Percentiles rank a stretch among this genome's conserved stretches.
These are phyloP conservation scores for Phymanthus crucifer DNA, from an alignment of 92 coral and sea anemone genomes.

Conservation along the genomic window DNA sequence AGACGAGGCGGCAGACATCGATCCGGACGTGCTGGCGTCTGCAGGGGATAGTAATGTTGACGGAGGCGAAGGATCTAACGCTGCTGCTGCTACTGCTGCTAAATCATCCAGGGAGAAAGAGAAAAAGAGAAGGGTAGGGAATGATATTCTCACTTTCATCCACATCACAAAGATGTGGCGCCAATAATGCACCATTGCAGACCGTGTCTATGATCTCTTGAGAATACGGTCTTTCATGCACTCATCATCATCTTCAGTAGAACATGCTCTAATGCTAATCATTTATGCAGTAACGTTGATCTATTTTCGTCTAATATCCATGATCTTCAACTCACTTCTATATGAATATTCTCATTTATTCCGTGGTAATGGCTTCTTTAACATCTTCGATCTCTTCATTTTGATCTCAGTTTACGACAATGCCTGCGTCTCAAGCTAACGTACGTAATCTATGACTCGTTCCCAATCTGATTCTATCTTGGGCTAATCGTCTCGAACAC, in stretches of 20 bases:
- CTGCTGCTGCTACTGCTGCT: constrained; percentile 25
- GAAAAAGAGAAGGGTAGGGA: constrained; percentile 51
- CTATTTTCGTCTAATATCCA: not conserved
- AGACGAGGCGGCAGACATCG: constrained; percentile 92
- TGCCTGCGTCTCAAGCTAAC: too few species aligned
- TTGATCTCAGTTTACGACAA: too few species aligned
- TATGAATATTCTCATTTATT: too few species aligned
- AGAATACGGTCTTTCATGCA: not conserved
- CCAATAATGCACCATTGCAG: not conserved
- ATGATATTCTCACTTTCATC: not conserved
- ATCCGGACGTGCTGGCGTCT: constrained; percentile 52
- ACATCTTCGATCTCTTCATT: too few species aligned
- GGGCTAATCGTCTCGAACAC: too few species aligned
- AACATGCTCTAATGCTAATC: not conserved
- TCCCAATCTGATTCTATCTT: too few species aligned
- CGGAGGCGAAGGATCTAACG: constrained; percentile 44
- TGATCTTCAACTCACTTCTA: too few species aligned
- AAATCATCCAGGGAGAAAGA: constrained; percentile 33
- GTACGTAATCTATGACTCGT: too few species aligned
- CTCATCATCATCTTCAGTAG: not conserved
- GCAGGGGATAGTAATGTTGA: constrained; percentile 23
- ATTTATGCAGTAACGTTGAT: not conserved
- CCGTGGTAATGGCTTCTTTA: not conserved
- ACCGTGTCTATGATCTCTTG: not conserved
- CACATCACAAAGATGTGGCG: not conserved